Conservation (phyloP, 2,113 vertebrate species). For the Phyllopteryx taeniolatus region DNA sequence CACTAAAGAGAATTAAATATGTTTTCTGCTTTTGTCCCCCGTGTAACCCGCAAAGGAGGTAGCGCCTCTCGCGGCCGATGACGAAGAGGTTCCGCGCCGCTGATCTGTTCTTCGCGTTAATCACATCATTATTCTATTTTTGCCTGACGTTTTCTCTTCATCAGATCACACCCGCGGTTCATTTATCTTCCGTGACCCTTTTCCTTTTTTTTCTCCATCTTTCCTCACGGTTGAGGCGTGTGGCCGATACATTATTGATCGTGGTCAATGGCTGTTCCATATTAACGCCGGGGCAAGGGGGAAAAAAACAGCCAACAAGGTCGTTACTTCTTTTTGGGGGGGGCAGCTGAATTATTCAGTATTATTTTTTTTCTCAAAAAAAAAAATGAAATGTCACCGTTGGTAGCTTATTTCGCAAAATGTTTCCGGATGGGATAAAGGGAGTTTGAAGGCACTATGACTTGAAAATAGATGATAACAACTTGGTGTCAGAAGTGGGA, state of each 20-base stretch:
- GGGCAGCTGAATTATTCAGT: constrained; percentile 23
- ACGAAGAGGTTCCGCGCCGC: not conserved
- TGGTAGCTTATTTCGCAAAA: not conserved
- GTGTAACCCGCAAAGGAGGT: constrained; percentile 20
- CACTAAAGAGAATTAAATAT: constrained; percentile 19
- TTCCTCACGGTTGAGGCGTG: constrained; percentile 29
- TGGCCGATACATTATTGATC: constrained; percentile 54
- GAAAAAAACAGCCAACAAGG: constrained; percentile 23
- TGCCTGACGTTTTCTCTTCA: not conserved
- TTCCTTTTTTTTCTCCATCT: constrained; percentile 30
- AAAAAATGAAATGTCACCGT: not conserved
- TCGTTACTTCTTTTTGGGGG: not conserved
- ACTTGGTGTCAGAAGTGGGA: not conserved
- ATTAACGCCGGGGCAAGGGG: constrained; percentile 27
- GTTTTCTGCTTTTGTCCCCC: constrained; percentile 21
- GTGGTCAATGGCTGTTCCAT: constrained; percentile 41
- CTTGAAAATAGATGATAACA: not conserved
- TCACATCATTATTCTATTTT: constrained; percentile 9
- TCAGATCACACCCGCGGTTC: constrained; percentile 23
- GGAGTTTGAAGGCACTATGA: not conserved
- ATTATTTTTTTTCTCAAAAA: not conserved
- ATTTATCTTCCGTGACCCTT: constrained; percentile 5
- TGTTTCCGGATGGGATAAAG: not conserved
- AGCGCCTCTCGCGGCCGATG: constrained; percentile 19
- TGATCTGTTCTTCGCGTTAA: constrained; percentile 32